phyloP scores from a whole-genome alignment of 2,797 vertebrate genomes.

The Corythornis leucogaster region DNA sequence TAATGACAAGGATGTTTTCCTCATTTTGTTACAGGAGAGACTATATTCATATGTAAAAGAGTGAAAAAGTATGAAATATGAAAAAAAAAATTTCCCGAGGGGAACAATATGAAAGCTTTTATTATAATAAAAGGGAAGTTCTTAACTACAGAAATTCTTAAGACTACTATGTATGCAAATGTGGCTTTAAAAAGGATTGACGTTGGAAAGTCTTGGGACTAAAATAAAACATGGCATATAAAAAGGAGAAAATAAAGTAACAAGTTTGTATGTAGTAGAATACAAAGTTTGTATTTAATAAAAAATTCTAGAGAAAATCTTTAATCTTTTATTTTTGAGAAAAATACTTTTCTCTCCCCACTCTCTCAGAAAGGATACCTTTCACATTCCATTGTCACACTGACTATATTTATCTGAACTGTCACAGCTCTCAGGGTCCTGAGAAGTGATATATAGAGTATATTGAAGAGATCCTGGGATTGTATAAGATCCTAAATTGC shows the following conservation, averaged over 20 bases:
- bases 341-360: not conserved
- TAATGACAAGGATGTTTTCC: not conserved
- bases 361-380: not conserved
- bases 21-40: not conserved
- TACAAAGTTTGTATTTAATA: not conserved
- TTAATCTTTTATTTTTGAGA: not conserved
- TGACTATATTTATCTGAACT: not conserved
- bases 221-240: not conserved
- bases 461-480: not conserved
- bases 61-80: not conserved
- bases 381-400: not conserved
- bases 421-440: not conserved
- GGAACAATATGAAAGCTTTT: slow-evolving; percentile 34
- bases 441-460: not conserved
- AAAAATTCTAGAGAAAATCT: not conserved
- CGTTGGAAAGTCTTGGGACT: not conserved
- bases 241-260: not conserved
- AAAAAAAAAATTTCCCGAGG: slow-evolving; percentile 26
- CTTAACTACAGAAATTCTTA: slow-evolving; percentile 2
- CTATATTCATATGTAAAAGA: slow-evolving; percentile 39
- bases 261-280: not conserved
- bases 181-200: slow-evolving; percentile 8
- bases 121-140: slow-evolving; percentile 23
- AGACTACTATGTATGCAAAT: slow-evolving; percentile 27
- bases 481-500: not conserved